Evolutionary conservation across 2,797 vertebrate species (phyloP).

Genomic region (Darevskia nairensis): DNA sequence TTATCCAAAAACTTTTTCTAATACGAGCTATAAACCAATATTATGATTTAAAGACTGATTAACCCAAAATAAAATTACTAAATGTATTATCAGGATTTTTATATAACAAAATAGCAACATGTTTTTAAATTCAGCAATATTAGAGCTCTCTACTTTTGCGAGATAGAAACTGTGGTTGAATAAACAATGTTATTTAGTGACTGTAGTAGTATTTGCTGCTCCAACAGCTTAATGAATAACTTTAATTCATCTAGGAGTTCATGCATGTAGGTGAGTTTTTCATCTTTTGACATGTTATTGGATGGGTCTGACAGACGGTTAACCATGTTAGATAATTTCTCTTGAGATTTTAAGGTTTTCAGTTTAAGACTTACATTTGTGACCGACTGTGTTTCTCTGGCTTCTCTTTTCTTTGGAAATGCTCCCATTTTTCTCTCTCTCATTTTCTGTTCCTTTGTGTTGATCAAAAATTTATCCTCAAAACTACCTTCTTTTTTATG

Average conservation of each 20-base stretch:
- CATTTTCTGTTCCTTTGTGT: background rate
- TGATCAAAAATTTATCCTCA: background rate
- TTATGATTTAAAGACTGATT: background rate
- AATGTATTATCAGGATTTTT: background rate
- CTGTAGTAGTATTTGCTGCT: background rate
- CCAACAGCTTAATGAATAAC: background rate
- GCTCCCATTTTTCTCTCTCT: background rate
- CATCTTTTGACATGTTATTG: background rate
- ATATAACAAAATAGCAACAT: background rate
- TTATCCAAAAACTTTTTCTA: background rate
- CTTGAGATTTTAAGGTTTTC: background rate
- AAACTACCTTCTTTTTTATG: background rate
- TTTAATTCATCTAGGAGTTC: background rate
- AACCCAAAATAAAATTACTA: background rate
- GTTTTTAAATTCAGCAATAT: background rate
- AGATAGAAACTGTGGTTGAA: background rate
- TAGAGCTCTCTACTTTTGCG: background rate
- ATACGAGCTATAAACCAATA: background rate
- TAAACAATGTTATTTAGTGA: background rate
- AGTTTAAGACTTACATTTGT: background rate
- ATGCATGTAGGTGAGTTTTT: background rate
- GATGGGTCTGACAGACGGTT: background rate
- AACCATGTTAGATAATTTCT: slow-evolving; percentile 8
- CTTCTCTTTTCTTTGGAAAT: background rate
- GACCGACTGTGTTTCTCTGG: too few species aligned